Conservation (phyloP, 2,797 vertebrate species). For the Parambassis ranga region DNA sequence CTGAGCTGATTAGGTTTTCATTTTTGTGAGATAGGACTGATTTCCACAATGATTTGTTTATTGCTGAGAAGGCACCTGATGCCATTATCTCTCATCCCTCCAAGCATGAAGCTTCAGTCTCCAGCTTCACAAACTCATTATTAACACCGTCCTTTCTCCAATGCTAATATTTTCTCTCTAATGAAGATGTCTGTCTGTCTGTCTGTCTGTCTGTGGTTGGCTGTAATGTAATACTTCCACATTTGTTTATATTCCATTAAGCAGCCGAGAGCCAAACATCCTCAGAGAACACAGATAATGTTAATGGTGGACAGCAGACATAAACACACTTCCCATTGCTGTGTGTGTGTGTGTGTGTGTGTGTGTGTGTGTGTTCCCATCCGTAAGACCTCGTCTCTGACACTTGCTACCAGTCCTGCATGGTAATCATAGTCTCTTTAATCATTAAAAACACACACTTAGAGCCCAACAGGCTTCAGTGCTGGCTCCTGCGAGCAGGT, state of each 20-base stretch:
- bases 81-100: constrained; percentile 9
- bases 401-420: constrained; percentile 14
- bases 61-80: background rate
- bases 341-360: constrained; percentile 4
- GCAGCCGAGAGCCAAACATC: background rate
- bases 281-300: background rate
- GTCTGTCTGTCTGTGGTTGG: background rate
- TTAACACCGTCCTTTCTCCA: constrained; percentile 1
- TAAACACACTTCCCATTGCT: background rate
- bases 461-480: constrained; percentile 1
- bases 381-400: background rate
- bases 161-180: constrained; percentile 5
- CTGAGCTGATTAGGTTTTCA: constrained; percentile 14
- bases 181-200: background rate
- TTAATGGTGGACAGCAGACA: background rate
- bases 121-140: constrained; percentile 15
- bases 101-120: constrained; percentile 14
- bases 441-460: constrained; percentile 39
- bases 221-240: background rate
- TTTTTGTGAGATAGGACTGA: background rate
- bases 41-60: background rate
- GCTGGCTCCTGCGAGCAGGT: constrained; percentile 20
- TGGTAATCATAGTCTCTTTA: constrained; percentile 29
- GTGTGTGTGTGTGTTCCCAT: constrained; percentile 3
- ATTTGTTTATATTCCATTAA: constrained; percentile 18